These are phyloP conservation scores for Meloidogyne chitwoodi DNA, from an alignment of 1,140 invertebrate species.

Conservation along the genomic window DNA sequence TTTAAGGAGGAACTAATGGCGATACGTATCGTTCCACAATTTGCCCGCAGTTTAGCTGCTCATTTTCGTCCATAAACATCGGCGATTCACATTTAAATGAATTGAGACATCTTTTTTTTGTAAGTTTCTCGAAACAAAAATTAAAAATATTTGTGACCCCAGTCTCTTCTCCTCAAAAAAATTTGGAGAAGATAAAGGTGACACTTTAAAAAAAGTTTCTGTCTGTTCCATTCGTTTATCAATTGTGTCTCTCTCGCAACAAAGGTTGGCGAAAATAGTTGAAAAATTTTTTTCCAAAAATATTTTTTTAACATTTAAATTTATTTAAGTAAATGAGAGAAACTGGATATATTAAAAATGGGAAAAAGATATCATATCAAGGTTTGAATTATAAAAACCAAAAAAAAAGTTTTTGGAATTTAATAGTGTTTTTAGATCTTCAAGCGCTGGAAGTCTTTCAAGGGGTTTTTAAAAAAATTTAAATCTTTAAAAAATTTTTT, in stretches of 20 bases:
- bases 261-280: background rate
- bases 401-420: background rate
- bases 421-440: too few species aligned
- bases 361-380: background rate
- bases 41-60: background rate
- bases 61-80: background rate
- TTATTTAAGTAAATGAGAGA: background rate
- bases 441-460: too few species aligned
- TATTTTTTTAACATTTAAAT: background rate
- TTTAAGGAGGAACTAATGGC: constrained; percentile 42
- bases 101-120: background rate
- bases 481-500: too few species aligned
- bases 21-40: constrained; percentile 19
- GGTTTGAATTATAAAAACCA: background rate
- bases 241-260: background rate
- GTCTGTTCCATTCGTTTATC: too few species aligned
- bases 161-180: background rate
- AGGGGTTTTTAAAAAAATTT: too few species aligned
- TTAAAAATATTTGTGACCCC: background rate
- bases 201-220: background rate
- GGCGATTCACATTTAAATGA: background rate
- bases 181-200: too few species aligned
- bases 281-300: background rate
- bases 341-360: background rate
- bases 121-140: background rate